A percentile compares a stretch with the other conserved stretches of the same genome.
These are phyloP conservation scores for Mechanitis mazaeus DNA, from an alignment of 2,888 invertebrate genomes.

Conservation along the genomic window DNA sequence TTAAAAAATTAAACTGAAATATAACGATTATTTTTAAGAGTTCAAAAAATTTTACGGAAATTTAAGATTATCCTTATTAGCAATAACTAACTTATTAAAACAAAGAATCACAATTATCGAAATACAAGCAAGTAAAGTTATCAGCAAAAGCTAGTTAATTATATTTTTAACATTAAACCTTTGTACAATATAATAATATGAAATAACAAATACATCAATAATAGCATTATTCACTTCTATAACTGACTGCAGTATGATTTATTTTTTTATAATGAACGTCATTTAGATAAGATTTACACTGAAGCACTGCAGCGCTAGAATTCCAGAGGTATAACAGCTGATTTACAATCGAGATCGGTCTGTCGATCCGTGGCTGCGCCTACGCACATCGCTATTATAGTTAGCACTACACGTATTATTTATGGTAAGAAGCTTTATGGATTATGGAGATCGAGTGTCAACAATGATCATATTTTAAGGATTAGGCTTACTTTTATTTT, in stretches of 20 bases:
- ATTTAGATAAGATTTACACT: slow-evolving; percentile 12
- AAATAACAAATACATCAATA: no score
- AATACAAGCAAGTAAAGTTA: no score
- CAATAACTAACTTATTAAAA: no score
- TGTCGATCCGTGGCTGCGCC: slow-evolving; percentile 70
- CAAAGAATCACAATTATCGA: no score
- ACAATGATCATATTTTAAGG: slow-evolving; percentile 50
- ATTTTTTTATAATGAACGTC: background rate
- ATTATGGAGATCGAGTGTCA: slow-evolving; percentile 71
- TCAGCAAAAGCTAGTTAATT: no score
- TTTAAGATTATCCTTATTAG: no score
- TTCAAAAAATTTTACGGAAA: no score
- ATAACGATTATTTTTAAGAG: no score
- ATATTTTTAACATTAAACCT: no score
- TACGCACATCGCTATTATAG: slow-evolving; percentile 66
- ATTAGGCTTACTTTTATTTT: slow-evolving; percentile 17
- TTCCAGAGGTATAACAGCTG: slow-evolving; percentile 39
- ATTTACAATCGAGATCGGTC: slow-evolving; percentile 72
- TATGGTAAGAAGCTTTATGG: slow-evolving; percentile 75
- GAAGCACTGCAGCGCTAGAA: slow-evolving; percentile 34
- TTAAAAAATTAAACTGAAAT: no score
- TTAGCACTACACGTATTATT: slow-evolving; percentile 73
- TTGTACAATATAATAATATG: no score
- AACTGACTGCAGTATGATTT: background rate
- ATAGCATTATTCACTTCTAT: background rate